Base-by-base conservation (phyloP, 2,797 vertebrate genomes). In the Pterois miles region DNA sequence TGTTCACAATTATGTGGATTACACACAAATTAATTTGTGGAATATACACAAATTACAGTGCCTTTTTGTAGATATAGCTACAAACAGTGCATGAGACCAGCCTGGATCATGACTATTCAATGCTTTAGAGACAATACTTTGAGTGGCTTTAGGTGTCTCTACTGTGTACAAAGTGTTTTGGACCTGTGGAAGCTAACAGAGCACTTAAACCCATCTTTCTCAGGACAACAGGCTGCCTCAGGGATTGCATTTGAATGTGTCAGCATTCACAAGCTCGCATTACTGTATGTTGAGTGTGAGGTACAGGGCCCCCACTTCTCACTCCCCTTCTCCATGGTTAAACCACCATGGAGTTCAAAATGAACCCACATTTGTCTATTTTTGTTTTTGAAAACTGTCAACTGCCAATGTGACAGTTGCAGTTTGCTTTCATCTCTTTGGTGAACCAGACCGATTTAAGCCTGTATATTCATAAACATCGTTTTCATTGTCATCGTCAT, bases 401-500 rank as follows among this genome's bases (percentile, higher is more conserved):
- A n/a, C n/a, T 33, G 8, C 20, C 27, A 43, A 22, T 12, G 23
- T 22, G 64, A n/a, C 18, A 63, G 76, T 83, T 66, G 13, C 27
- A 40, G 7, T 27, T 59, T 69, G 23, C 56, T 65, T 64, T 68
- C 65, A 67, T 80, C 31, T 73, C 59, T 60, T 27, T 38, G 56
- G 23, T 22, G 22, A 78, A 57, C 74, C 78, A 70, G 60, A 78
- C 14, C 43, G 5, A 22, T 50, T 59, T 50, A 70, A 40, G 65
- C 38, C 23, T 71, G 20, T 67, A 64, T 43, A 57, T 73, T 71
- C 43, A 76, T 40, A 71, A 69, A 52, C 10, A 5, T 25, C 14
- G 33, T 23, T 53, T 29, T 76, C 29, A 46, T 11, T 29, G 46
- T 74, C 46, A 43, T 52, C 34, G 3, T 36, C 33, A 54, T 40